Evolutionary conservation across 2,888 invertebrate genomes (phyloP).

Genomic region (Eupithecia tripunctaria): DNA sequence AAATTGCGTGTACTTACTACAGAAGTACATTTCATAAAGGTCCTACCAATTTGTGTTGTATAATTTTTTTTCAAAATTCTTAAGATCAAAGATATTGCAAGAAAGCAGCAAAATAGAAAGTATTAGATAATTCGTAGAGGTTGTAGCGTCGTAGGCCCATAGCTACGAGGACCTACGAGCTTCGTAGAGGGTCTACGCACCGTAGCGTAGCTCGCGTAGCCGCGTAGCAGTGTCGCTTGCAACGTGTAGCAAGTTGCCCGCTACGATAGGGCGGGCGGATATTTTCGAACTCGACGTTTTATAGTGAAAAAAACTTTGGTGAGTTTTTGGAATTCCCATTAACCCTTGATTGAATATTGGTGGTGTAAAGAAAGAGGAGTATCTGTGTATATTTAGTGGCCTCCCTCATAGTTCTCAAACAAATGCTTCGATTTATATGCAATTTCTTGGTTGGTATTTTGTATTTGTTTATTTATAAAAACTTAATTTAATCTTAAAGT

Average conservation of each 20-base stretch:
- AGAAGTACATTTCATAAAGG: not conserved
- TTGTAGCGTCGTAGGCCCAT: constrained; percentile 10
- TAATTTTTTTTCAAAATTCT: not conserved
- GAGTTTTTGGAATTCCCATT: not conserved
- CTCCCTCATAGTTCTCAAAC: not conserved
- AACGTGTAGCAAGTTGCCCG: constrained; percentile 48
- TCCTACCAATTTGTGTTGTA: not conserved
- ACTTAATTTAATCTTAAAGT: too few species aligned
- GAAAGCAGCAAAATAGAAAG: not conserved
- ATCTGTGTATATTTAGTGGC: not conserved
- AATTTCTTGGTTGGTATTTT: not conserved
- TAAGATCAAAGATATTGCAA: not conserved
- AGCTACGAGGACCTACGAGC: not conserved
- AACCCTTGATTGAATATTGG: not conserved
- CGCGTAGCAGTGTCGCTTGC: constrained; percentile 45
- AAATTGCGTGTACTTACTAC: not conserved
- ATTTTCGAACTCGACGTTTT: constrained; percentile 13
- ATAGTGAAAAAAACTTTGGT: not conserved
- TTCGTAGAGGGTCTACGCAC: constrained; percentile 25
- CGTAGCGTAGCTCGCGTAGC: not conserved
- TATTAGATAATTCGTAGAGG: not conserved
- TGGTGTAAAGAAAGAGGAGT: not conserved
- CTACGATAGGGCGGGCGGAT: constrained; percentile 20
- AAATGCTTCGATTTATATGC: not conserved
- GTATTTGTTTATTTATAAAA: too few species aligned